Percentiles rank a stretch among this genome's conserved stretches.
Evolutionary conservation across 2,797 vertebrate genomes (phyloP).

Genomic region (Hybognathus amarus): DNA sequence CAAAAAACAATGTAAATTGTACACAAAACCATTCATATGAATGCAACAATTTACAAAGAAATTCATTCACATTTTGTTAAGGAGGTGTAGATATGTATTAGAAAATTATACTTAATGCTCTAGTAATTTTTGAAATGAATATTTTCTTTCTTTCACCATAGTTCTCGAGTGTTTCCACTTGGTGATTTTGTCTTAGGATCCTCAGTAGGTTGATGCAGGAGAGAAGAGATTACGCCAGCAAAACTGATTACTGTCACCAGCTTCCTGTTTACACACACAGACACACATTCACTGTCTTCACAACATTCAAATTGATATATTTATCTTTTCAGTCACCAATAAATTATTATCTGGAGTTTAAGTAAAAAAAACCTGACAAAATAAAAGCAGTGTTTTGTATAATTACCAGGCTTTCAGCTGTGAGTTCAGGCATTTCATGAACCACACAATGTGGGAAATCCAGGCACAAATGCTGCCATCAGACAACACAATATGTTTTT

Average conservation of each 20-base stretch:
- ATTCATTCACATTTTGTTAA: neutral
- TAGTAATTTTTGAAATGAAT: neutral
- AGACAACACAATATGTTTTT: slow-evolving; percentile 13
- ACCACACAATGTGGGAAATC: slow-evolving; percentile 91
- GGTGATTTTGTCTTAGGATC: slow-evolving; percentile 94
- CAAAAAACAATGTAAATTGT: neutral
- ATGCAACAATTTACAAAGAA: neutral
- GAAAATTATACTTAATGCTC: neutral
- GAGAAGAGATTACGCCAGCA: slow-evolving; percentile 98
- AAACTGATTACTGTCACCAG: slow-evolving; percentile 92
- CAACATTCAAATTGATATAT: neutral
- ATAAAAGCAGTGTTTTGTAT: neutral
- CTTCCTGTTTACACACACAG: slow-evolving; percentile 80
- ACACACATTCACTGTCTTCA: slow-evolving; percentile 16
- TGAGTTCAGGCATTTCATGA: slow-evolving; percentile 92
- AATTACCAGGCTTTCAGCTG: slow-evolving; percentile 93
- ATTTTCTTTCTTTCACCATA: slow-evolving; percentile 80
- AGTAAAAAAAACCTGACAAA: neutral
- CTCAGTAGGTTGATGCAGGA: slow-evolving; percentile 95
- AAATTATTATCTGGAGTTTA: neutral
- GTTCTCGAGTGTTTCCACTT: slow-evolving; percentile 99
- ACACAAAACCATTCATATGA: no score
- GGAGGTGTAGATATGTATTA: neutral
- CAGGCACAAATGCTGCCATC: slow-evolving; percentile 86
- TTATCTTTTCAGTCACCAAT: slow-evolving; percentile 5